Evolutionary conservation across 2,888 invertebrate genomes (phyloP).

Genomic region (Dorcus hopei): DNA sequence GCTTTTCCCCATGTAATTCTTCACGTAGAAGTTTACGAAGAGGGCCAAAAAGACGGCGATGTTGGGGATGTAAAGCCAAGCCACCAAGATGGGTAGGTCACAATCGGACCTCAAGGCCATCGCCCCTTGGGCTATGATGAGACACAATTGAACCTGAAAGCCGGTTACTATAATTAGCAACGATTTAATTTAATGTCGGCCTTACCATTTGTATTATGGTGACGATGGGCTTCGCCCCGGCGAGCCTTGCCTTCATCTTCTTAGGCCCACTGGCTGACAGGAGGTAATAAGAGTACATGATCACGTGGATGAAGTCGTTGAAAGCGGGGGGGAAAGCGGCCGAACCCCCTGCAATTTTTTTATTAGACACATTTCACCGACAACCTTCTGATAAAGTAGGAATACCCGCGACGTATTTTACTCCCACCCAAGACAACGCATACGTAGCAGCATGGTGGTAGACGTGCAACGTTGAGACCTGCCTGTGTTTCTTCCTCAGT

Average conservation of each 20-base stretch:
- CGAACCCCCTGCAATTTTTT: slow-evolving; percentile 57
- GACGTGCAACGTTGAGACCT: slow-evolving; percentile 68
- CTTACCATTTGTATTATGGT: slow-evolving; percentile 66
- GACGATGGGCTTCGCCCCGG: slow-evolving; percentile 58
- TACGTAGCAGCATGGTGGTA: slow-evolving; percentile 69
- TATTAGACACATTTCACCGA: too few relatives aligned
- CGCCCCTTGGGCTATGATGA: too few relatives aligned
- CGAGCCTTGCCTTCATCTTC: slow-evolving; percentile 53
- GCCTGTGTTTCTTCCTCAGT: slow-evolving; percentile 66
- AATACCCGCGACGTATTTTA: slow-evolving; percentile 66
- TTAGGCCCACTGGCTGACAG: slow-evolving; percentile 60
- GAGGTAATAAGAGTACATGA: slow-evolving; percentile 78
- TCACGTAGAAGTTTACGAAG: too few relatives aligned
- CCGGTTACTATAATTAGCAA: too few relatives aligned
- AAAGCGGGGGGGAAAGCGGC: slow-evolving; percentile 62
- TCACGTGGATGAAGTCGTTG: slow-evolving; percentile 65
- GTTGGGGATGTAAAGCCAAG: too few relatives aligned
- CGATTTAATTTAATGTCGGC: slow-evolving; percentile 8
- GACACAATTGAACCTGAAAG: too few relatives aligned
- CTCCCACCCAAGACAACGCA: slow-evolving; percentile 58
- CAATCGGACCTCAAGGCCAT: too few relatives aligned
- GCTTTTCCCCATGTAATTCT: too few relatives aligned
- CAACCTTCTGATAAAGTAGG: not conserved
- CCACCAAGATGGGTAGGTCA: too few relatives aligned
- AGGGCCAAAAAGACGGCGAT: too few relatives aligned